Base-by-base conservation (phyloP, 2,888 invertebrate species). In the Tinea pellionella region DNA sequence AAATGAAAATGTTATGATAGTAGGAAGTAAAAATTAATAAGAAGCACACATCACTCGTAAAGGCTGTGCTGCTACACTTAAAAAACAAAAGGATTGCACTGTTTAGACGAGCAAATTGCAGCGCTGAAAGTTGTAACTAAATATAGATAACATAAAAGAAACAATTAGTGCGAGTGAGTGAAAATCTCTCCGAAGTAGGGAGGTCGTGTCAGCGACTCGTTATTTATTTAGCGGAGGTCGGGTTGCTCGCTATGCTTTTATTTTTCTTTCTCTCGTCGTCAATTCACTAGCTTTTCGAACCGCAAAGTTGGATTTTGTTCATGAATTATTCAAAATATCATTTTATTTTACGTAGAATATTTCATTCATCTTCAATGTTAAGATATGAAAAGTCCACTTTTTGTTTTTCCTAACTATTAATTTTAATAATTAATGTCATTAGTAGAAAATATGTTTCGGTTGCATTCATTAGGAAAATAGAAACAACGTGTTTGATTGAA, bases 241-340 rank as follows among this genome's bases (percentile, higher is more conserved):
- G 66, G 68, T 68, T 68, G 65, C 67, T 66, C 69, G 70, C 69
- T 68, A 69, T 66, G 65, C 65, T 68, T 71, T 77, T 77, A 73
- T 74, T 77, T 77, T 75, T 75, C 75, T 73, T 68, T 66, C 65
- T 64, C 65, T 67, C 70, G 71, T 71, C 68, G 47, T 13, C 59
- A 47, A 59, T 59, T 66, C 69, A 63, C 65, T 63, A 72, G 72
- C 70, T 70, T 47, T 47, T 67, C 65, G 68, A 59, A 65, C 68
- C 68, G 69, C 69, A 72, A 78, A 82, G 76, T 83, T 78, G 70
- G 73, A 72, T 74, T 78, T 79, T 74, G 74, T 77, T 55, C 76
- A 81, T 82, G 80, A 84, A 85, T 85, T 78, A 80, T 77, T 80
- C 78, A 74, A 77, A 61, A 73, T 72, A 71, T 74, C 69, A 56